These are phyloP conservation scores for Amblyteles armatorius DNA, from an alignment of 2,888 invertebrate genomes.

Conservation along the genomic window DNA sequence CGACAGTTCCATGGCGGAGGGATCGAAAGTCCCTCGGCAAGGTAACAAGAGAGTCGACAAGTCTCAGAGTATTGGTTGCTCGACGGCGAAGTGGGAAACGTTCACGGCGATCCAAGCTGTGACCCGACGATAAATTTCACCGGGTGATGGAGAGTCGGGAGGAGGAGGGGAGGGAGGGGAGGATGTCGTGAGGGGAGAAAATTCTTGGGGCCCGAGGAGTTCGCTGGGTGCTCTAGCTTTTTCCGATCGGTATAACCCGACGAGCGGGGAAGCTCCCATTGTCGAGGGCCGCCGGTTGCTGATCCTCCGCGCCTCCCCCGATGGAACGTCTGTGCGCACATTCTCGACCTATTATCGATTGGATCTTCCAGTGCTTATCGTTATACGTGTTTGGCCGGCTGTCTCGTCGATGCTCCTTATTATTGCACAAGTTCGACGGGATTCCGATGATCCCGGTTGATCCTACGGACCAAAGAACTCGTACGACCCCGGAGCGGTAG, in stretches of 20 bases:
- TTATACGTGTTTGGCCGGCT: constrained; percentile 24
- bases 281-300: constrained; percentile 34
- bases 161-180: background rate
- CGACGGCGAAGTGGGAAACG: constrained; percentile 66
- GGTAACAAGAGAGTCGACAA: constrained; percentile 65
- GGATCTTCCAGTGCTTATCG: constrained; percentile 57
- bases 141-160: no score
- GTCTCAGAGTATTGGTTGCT: constrained; percentile 36
- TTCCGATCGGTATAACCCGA: constrained; percentile 53
- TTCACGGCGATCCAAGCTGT: constrained; percentile 81
- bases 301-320: constrained; percentile 11
- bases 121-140: constrained; percentile 80
- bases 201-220: constrained; percentile 56
- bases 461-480: background rate
- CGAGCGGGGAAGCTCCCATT: constrained; percentile 47
- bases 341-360: constrained; percentile 60
- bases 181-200: constrained; percentile 69
- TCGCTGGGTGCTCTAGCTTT: constrained; percentile 52
- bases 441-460: background rate
- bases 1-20: constrained; percentile 43
- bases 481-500: no score
- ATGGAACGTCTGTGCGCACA: constrained; percentile 20
- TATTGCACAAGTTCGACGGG: constrained; percentile 1
- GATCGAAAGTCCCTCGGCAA: constrained; percentile 69
- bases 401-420: constrained; percentile 13